Base-by-base conservation (phyloP, 2,797 vertebrate species). In the Chaetophractus vellerosus region DNA sequence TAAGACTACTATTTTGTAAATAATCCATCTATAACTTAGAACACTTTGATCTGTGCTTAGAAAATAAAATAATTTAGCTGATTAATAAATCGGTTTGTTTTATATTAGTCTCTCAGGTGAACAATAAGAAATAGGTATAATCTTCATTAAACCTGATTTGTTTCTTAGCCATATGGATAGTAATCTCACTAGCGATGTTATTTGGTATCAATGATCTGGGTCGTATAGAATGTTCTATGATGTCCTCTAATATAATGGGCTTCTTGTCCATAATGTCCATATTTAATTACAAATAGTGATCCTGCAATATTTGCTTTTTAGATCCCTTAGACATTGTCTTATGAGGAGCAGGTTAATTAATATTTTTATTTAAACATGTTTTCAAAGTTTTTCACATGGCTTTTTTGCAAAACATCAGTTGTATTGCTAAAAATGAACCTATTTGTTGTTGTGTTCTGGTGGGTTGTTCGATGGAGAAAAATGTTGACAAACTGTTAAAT, bases 241-340 rank as follows among this genome's bases (percentile, higher is more conserved):
- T 96, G 96, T 90, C 89, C 96, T 94, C 86, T 93, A 96, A 97
- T 96, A 97, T 98, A 98, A 97, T 97, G 97, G 97, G 82, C 59
- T 33, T 95, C 95, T 97, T 94, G 61, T 94, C 76, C 89, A 91
- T 97, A 98, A 97, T 96, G 83, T 93, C 91, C 91, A 85, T 96
- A 97, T 96, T 93, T 97, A 98, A 98, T 97, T 97, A 96, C 93
- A 98, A 98, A 97, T 97, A 98, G 97, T 97, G 95, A 97, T 98
- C 95, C 94, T 97, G 91, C 96, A 96, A 3, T 93, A 92, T 94
- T 96, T 95, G 92, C 86, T 87, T 95, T 48, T 84, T 86, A 24
- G 88, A 96, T 79, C 93, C 63, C 38, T 96, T 64, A 97, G 96
- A 98, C 96, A 96, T 88, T 97, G 97, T 97, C 96, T 97, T 97